A percentile compares a stretch with the other conserved stretches of the same genome.
Evolutionary conservation across 1,140 invertebrate genomes (phyloP).

Genomic region (Euschistus heros): DNA sequence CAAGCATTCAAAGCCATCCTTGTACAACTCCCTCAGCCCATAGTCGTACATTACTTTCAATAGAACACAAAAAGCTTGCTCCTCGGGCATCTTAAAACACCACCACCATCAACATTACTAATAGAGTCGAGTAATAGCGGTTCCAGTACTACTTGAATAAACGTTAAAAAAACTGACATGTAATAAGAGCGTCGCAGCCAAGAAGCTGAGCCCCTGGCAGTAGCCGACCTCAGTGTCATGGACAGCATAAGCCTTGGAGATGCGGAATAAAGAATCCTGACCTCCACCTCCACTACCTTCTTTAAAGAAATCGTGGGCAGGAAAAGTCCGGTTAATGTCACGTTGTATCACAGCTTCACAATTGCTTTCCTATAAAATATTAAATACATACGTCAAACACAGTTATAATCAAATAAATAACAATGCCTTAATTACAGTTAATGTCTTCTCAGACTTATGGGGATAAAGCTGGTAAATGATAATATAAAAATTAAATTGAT

Average conservation of each 20-base stretch:
- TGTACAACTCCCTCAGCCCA: slow-evolving; percentile 85
- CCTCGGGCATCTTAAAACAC: slow-evolving; percentile 86
- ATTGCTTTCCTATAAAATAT: slow-evolving; percentile 50
- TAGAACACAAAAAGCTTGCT: slow-evolving; percentile 95
- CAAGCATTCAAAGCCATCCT: slow-evolving; percentile 91
- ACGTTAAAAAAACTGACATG: slow-evolving; percentile 58
- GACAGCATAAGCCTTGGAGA: slow-evolving; percentile 94
- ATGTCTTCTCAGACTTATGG: too few relatives aligned
- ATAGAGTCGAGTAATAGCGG: not conserved
- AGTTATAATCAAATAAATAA: too few relatives aligned
- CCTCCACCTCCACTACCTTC: slow-evolving; percentile 81
- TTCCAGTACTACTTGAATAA: not conserved
- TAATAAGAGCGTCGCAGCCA: slow-evolving; percentile 86
- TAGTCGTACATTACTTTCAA: slow-evolving; percentile 97
- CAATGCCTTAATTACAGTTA: too few relatives aligned
- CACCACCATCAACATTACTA: slow-evolving; percentile 5
- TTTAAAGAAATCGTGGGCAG: slow-evolving; percentile 96
- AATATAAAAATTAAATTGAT: too few relatives aligned
- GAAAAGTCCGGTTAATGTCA: slow-evolving; percentile 96
- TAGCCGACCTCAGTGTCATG: slow-evolving; percentile 97
- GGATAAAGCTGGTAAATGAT: too few relatives aligned
- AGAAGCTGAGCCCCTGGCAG: slow-evolving; percentile 95
- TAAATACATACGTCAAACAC: too few relatives aligned
- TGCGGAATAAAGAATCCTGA: slow-evolving; percentile 89
- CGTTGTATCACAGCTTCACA: slow-evolving; percentile 88